Evolutionary conservation across 1,140 invertebrate genomes (phyloP).

Genomic region (Nephila pilipes): DNA sequence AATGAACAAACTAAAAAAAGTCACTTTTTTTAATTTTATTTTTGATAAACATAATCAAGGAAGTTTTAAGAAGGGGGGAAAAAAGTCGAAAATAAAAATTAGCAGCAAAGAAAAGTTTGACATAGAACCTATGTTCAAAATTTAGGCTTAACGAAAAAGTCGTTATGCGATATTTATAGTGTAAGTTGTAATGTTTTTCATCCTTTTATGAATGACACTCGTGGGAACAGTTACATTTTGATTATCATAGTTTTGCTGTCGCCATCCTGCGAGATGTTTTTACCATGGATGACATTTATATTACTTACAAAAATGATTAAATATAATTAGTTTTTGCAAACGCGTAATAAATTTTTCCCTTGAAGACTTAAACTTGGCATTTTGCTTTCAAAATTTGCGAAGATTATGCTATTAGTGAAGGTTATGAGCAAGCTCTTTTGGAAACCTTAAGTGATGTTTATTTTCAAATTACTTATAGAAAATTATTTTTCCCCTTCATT

Average conservation of each 20-base stretch:
- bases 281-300: neutral
- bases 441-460: neutral
- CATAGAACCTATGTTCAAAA: neutral
- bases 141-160: constrained; percentile 47
- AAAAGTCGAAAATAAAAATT: neutral
- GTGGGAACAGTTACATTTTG: constrained; percentile 52
- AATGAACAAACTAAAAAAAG: neutral
- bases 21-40: neutral
- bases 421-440: neutral
- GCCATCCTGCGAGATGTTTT: constrained; percentile 1
- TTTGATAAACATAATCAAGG: constrained; percentile 34
- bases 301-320: constrained; percentile 61
- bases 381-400: neutral
- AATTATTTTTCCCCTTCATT: neutral
- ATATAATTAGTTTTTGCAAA: constrained; percentile 26
- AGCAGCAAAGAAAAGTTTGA: neutral
- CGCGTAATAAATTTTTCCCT: neutral
- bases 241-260: constrained; percentile 23
- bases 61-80: neutral
- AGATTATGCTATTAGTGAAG: neutral
- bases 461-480: neutral
- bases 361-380: neutral
- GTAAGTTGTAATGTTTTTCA: constrained; percentile 25
- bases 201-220: constrained; percentile 33
- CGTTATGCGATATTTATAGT: constrained; percentile 54